These are phyloP conservation scores for Euplagia quadripunctaria DNA, from an alignment of 2,888 invertebrate genomes.

Conservation along the genomic window DNA sequence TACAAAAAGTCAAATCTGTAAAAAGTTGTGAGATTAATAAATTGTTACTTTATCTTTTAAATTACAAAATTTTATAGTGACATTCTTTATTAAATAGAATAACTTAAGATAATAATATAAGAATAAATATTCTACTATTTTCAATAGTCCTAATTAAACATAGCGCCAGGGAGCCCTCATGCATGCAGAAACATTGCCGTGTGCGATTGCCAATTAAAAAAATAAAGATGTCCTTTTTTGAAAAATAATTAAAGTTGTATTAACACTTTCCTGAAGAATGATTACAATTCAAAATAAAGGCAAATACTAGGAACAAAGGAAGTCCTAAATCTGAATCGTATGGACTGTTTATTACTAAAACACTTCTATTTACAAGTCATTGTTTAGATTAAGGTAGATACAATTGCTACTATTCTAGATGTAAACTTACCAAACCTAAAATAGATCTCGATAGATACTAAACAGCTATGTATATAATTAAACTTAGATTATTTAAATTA, in stretches of 20 bases:
- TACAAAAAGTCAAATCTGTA: no score
- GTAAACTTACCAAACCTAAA: not conserved
- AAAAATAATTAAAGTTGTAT: not conserved
- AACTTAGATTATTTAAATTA: not conserved
- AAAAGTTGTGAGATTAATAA: no score
- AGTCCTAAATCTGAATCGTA: constrained; percentile 11
- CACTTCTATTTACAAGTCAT: constrained; percentile 3
- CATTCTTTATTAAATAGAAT: no score
- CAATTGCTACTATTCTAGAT: not conserved
- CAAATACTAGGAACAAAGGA: not conserved
- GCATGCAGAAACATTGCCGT: no score
- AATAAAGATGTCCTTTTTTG: not conserved
- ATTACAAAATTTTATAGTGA: no score
- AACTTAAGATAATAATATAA: no score
- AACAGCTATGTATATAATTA: constrained; percentile 10
- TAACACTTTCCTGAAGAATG: not conserved
- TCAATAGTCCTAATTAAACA: no score
- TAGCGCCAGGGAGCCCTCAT: no score
- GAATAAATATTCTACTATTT: no score
- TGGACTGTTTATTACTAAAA: not conserved
- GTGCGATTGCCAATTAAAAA: no score
- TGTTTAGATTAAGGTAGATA: not conserved
- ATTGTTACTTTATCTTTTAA: no score
- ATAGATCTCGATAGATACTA: constrained; percentile 12
- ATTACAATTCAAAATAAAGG: no score